Conservation (phyloP, 1,140 invertebrate genomes). For the Mylabris phalerata region DNA sequence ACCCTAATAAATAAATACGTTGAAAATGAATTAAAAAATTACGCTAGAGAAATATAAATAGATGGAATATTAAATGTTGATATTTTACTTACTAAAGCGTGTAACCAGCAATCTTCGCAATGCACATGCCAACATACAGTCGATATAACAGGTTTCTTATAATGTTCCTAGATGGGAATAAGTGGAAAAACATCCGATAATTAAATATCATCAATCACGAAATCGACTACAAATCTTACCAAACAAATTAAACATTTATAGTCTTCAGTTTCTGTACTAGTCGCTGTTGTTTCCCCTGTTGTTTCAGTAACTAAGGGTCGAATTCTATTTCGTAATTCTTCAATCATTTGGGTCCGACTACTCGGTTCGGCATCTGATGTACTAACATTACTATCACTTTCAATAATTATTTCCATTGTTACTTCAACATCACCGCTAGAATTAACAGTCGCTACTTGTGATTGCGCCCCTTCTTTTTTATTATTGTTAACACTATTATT, state of each 20-base stretch:
- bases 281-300: conserved; percentile 39
- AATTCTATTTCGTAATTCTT: conserved; percentile 58
- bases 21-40: conserved; percentile 22
- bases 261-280: conserved; percentile 34
- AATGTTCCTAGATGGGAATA: conserved; percentile 42
- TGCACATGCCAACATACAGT: conserved; percentile 79
- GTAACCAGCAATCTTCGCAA: conserved; percentile 75
- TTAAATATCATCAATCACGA: too few species aligned
- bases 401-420: conserved; percentile 31
- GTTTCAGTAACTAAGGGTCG: conserved; percentile 55
- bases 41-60: background rate
- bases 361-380: conserved; percentile 46
- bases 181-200: background rate
- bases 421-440: conserved; percentile 41
- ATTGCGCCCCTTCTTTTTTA: conserved; percentile 37
- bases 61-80: background rate
- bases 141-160: conserved; percentile 68
- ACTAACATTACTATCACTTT: conserved; percentile 44
- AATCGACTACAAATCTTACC: conserved; percentile 46
- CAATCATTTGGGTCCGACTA: conserved; percentile 52
- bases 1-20: conserved; percentile 39
- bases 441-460: conserved; percentile 41
- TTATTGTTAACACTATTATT: background rate
- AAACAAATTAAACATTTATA: conserved; percentile 71
- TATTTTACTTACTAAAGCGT: conserved; percentile 50